phyloP scores from a whole-genome alignment of 2,113 vertebrate species.

The Tympanuchus pallidicinctus region DNA sequence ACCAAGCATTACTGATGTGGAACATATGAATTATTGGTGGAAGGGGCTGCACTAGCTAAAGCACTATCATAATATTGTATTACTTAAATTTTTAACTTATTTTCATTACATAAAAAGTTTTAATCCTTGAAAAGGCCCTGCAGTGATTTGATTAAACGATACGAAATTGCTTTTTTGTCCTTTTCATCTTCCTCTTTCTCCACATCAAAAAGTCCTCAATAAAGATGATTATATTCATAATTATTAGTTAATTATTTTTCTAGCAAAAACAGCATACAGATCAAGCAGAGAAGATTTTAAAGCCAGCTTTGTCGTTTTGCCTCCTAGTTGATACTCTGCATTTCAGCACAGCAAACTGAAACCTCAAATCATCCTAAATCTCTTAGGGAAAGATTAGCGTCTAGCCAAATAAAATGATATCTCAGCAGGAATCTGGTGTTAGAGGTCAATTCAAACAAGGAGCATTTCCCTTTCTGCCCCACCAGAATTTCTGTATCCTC shows the following conservation, averaged over 20 bases:
- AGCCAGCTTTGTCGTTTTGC: background rate
- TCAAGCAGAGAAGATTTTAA: background rate
- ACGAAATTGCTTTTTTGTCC: background rate
- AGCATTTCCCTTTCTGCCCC: background rate
- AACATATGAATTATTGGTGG: background rate
- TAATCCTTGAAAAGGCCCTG: background rate
- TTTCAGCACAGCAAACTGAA: background rate
- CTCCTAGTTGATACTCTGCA: background rate
- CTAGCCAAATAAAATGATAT: background rate
- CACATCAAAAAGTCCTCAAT: background rate
- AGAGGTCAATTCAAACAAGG: background rate
- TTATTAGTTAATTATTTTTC: background rate
- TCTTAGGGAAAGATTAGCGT: background rate
- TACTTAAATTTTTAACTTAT: background rate
- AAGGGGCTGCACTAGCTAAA: background rate
- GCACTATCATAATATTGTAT: background rate
- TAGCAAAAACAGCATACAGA: background rate
- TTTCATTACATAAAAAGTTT: slow-evolving; percentile 6
- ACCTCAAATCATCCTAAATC: background rate
- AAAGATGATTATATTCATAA: background rate
- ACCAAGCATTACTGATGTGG: background rate
- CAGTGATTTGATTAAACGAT: background rate
- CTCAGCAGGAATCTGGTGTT: background rate
- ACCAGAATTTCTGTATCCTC: background rate
- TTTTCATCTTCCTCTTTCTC: background rate